These are phyloP conservation scores for Toxonevra muliebris DNA, from an alignment of 2,888 invertebrate genomes.

Conservation along the genomic window DNA sequence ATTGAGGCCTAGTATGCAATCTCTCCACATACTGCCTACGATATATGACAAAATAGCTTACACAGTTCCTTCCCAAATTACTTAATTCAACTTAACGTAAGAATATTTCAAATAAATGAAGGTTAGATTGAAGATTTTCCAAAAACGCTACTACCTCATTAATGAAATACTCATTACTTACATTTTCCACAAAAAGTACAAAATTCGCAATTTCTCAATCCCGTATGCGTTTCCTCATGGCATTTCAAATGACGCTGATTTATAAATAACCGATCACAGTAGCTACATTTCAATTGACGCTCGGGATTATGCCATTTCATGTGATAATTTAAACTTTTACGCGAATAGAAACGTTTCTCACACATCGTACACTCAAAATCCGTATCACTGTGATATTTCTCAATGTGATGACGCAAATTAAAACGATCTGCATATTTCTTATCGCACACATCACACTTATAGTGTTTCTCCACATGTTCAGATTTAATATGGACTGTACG, in stretches of 20 bases:
- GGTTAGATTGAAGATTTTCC: neutral
- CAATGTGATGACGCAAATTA: constrained; percentile 54
- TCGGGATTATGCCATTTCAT: constrained; percentile 59
- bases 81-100: no score
- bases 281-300: constrained; percentile 51
- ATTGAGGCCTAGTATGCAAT: no score
- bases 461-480: constrained; percentile 52
- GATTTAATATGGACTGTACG: constrained; percentile 56
- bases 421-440: constrained; percentile 57
- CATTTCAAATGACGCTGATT: constrained; percentile 55
- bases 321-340: constrained; percentile 57
- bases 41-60: no score
- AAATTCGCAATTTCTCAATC: constrained; percentile 51
- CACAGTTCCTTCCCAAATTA: no score
- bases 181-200: constrained; percentile 58
- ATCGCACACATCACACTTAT: constrained; percentile 52
- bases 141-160: neutral
- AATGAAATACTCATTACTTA: constrained; percentile 43
- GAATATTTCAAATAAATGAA: no score
- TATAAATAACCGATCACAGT: constrained; percentile 57
- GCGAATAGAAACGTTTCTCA: constrained; percentile 57
- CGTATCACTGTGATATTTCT: constrained; percentile 57
- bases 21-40: no score
- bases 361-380: constrained; percentile 56
- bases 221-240: constrained; percentile 55